Base-by-base conservation (phyloP, 2,113 vertebrate genomes). In the Austrofundulus limnaeus region DNA sequence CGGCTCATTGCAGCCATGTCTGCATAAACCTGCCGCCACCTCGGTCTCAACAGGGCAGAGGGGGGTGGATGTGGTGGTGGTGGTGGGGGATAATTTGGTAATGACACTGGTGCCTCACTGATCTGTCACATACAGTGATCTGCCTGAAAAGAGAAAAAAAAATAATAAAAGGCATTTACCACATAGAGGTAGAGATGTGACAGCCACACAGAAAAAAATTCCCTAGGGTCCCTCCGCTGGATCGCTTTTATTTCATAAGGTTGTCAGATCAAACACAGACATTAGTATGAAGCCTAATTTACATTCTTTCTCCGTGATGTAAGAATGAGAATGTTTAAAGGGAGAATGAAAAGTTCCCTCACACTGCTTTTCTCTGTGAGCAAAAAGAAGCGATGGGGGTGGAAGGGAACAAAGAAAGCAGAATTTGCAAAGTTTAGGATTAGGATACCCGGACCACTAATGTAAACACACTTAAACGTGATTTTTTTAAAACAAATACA, bases 1-100 rank as follows among this genome's bases (percentile, higher is more conserved):
- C 78, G 74, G 89, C 77, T 82, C 89, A 85, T 81, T 77, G 89
- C 90, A 81, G 91, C 89, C 71, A 89, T 91, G 91, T 93, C 92
- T 91, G 91, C 93, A 90, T 89, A 92, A 91, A 93, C 92, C 78
- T 72, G 85, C 82, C 72, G 87, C 92, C 91, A 90, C 92, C 85
- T 81, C 87, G 72, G 91, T 92, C 93, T 91, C 71, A 87, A 89
- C 90, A 90, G 89, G 82, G 66, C 85, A 24, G 16, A 4, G 16
- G 82, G 82, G 66, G 47, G 67, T 63, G 72, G 78, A 61, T 69
- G 87, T 78, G 67, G 43, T 71, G 90, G 92, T 85, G n/a, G n/a
- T n/a, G n/a, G n/a, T n/a, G n/a, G n/a, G n/a, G n/a, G n/a, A n/a
- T n/a, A n/a, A n/a, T 90, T 94, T 90, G 82, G 90, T 93, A 82